Evolutionary conservation across 2,797 vertebrate species (phyloP).

Genomic region (Acomys russatus): DNA sequence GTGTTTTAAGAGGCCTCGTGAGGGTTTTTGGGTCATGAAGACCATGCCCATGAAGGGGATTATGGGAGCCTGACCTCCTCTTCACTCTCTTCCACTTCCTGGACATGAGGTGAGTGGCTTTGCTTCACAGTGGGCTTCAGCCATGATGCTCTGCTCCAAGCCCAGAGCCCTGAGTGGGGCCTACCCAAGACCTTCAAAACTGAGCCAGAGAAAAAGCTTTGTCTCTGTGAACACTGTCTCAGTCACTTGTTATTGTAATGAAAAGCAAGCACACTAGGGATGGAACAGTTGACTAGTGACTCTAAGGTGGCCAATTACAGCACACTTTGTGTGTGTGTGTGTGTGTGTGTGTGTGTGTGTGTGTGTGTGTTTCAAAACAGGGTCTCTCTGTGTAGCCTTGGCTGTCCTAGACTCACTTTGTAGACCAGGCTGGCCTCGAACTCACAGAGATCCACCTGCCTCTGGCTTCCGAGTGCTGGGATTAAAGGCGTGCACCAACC

Average conservation of each 20-base stretch:
- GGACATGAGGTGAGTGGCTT: neutral
- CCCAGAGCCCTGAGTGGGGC: neutral
- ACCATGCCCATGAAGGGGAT: neutral
- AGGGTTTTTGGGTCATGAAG: neutral
- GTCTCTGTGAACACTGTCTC: neutral
- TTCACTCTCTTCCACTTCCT: neutral
- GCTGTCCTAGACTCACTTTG: too few relatives aligned
- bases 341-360: too few relatives aligned
- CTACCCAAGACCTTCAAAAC: neutral
- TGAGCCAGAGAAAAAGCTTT: neutral
- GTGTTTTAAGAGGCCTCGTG: neutral
- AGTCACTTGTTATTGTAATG: neutral
- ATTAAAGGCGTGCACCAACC: too few relatives aligned
- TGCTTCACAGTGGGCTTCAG: neutral
- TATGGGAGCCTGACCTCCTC: neutral
- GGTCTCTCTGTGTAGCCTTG: too few relatives aligned
- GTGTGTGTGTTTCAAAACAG: too few relatives aligned
- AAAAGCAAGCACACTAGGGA: neutral
- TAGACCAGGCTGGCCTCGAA: too few relatives aligned
- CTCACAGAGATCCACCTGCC: too few relatives aligned
- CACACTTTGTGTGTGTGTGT: too few relatives aligned
- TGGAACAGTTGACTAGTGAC: neutral
- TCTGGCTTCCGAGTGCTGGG: too few relatives aligned
- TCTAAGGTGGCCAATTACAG: neutral
- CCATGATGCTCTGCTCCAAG: too few relatives aligned